Conservation (phyloP, 2,797 vertebrate genomes). For the Lemur catta region DNA sequence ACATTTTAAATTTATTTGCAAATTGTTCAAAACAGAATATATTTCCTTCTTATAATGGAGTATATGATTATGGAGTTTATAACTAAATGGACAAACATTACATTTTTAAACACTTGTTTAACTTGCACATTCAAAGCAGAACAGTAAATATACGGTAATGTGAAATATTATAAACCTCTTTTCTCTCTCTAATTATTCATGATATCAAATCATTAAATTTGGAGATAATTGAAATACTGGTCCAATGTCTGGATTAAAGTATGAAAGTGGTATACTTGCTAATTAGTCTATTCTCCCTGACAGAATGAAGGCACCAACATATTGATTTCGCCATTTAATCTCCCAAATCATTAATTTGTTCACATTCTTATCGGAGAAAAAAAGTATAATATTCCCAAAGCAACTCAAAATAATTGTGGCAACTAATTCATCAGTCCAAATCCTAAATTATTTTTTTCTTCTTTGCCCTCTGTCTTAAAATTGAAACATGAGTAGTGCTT, state of each 20-base stretch:
- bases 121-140: not conserved
- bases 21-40: not conserved
- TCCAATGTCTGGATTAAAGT: not conserved
- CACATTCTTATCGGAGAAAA: slow-evolving; percentile 58
- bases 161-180: not conserved
- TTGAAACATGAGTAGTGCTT: slow-evolving; percentile 59
- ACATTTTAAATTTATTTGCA: not conserved
- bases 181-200: not conserved
- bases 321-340: slow-evolving; percentile 47
- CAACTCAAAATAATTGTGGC: not conserved
- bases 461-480: not conserved
- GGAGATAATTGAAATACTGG: not conserved
- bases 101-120: not conserved
- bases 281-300: not conserved
- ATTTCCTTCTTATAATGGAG: not conserved
- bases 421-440: not conserved
- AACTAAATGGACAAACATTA: not conserved
- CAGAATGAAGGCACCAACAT: not conserved
- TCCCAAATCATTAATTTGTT: slow-evolving; percentile 65
- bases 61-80: not conserved
- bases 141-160: not conserved
- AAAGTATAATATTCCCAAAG: not conserved
- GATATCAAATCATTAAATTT: not conserved
- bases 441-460: slow-evolving; percentile 19
- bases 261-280: not conserved